These are phyloP conservation scores for Styela clava DNA, from an alignment of 23 tunicate species.

Conservation along the genomic window DNA sequence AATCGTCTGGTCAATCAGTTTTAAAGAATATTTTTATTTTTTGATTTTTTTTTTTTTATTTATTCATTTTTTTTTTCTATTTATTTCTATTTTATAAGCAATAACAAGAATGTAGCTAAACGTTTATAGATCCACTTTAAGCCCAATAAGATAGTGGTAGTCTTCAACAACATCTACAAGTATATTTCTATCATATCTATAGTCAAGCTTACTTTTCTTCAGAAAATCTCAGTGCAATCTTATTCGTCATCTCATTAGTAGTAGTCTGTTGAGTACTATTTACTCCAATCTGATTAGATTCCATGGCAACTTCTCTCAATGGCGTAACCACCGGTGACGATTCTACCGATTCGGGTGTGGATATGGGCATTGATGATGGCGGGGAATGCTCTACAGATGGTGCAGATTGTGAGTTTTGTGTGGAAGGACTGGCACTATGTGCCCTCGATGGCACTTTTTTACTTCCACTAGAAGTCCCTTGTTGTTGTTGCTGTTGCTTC, in stretches of 20 bases:
- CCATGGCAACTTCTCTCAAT: background rate
- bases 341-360: constrained; percentile 8
- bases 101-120: too few relatives aligned
- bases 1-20: too few relatives aligned
- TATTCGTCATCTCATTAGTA: background rate
- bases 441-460: background rate
- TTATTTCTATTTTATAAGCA: too few relatives aligned
- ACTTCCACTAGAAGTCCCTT: background rate
- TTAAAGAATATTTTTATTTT: too few relatives aligned
- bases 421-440: constrained; percentile 15
- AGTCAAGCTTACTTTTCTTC: background rate
- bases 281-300: background rate
- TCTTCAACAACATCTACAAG: too few relatives aligned
- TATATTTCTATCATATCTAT: too few relatives aligned
- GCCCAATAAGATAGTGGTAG: too few relatives aligned
- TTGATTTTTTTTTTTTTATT: too few relatives aligned
- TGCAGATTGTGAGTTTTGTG: background rate
- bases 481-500: constrained; percentile 33
- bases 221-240: background rate
- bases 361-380: background rate
- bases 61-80: too few relatives aligned
- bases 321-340: constrained; percentile 19
- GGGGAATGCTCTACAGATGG: constrained; percentile 2
- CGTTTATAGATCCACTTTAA: too few relatives aligned
- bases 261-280: background rate